Percentiles rank a stretch among this genome's conserved stretches.
These are phyloP conservation scores for Pyrocoelia pectoralis DNA, from an alignment of 2,888 invertebrate species.

Conservation along the genomic window DNA sequence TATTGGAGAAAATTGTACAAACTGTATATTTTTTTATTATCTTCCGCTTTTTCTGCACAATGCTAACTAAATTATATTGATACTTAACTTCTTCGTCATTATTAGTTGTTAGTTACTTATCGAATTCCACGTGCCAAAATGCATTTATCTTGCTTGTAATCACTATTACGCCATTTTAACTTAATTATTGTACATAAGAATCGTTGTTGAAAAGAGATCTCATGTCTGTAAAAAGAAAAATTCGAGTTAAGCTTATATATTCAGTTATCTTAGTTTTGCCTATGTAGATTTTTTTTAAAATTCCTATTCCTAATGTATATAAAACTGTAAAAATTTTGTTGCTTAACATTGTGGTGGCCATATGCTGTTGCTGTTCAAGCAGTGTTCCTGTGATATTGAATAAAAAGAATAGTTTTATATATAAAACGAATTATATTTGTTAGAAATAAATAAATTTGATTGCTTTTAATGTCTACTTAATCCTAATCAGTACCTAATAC, in stretches of 20 bases:
- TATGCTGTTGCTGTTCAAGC: constrained; percentile 46
- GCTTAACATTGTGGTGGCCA: constrained; percentile 46
- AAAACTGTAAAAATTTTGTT: constrained; percentile 37
- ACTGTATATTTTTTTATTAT: constrained; percentile 29
- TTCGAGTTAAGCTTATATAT: neutral
- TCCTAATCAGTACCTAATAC: too few species aligned
- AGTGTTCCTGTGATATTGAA: constrained; percentile 53
- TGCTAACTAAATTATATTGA: constrained; percentile 6
- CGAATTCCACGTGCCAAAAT: constrained; percentile 54
- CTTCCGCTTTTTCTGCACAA: constrained; percentile 6
- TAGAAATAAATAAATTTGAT: constrained; percentile 25
- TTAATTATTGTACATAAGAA: constrained; percentile 23
- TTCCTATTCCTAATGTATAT: constrained; percentile 30
- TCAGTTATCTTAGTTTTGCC: constrained; percentile 8
- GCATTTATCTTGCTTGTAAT: constrained; percentile 15
- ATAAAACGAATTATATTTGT: constrained; percentile 32
- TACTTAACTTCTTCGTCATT: constrained; percentile 11
- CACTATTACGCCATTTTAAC: constrained; percentile 16
- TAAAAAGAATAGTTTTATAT: constrained; percentile 40
- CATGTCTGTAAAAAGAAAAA: constrained; percentile 15
- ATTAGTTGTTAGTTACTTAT: constrained; percentile 31
- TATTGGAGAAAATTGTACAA: constrained; percentile 44
- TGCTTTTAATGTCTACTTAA: neutral
- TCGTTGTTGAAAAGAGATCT: constrained; percentile 13
- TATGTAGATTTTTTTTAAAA: constrained; percentile 26